Base-by-base conservation (phyloP, 2,888 invertebrate species). In the Ochropleura plecta region DNA sequence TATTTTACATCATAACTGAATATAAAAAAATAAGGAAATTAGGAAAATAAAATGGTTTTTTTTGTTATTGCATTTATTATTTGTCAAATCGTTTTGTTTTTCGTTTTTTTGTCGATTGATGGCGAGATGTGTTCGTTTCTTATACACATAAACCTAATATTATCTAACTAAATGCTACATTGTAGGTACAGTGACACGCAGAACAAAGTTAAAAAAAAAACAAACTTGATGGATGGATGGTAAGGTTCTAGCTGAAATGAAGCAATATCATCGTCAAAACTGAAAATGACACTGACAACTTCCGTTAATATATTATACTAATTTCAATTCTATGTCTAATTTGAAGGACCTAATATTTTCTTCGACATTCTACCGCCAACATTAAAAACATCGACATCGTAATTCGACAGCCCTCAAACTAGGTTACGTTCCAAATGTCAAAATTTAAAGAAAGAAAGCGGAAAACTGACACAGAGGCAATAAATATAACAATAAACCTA, bases 371-470 rank as follows among this genome's bases (percentile, higher is more conserved):
- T 68, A 69, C 64, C 66, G 49, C 59, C 76, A 73, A 79, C 69
- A 69, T 63, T 70, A 66, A 77, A 72, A 77, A 68, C 77, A 73
- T 40, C 49, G 48, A 53, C 48, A 48, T 71, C 55, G 53, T 48
- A 78, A 59, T 75, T 73, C 72, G 71, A 80, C 76, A 70, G 65
- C 71, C 78, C 72, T 73, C 71, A 59, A 77, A 69, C 68, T 78
- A 79, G 84, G 88, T 53, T 82, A 49, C 64, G 73, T 73, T 82
- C 82, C 57, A 82, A 83, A 83, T 83, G 84, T 83, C 79, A 87
- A 86, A 73, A 9, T 78, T 72, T 77, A 87, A 78, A 40, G 42
- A 70, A 85, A 85, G 79, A 83, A 86, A 87, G 79, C 77, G 78
- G 63, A 59, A 63, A 78, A 76, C 75, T 73, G 64, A 74, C 83